Percentiles rank a stretch among this genome's conserved stretches.
Evolutionary conservation across 23 tunicate species (phyloP).

Genomic region (Trididemnum miniatum): DNA sequence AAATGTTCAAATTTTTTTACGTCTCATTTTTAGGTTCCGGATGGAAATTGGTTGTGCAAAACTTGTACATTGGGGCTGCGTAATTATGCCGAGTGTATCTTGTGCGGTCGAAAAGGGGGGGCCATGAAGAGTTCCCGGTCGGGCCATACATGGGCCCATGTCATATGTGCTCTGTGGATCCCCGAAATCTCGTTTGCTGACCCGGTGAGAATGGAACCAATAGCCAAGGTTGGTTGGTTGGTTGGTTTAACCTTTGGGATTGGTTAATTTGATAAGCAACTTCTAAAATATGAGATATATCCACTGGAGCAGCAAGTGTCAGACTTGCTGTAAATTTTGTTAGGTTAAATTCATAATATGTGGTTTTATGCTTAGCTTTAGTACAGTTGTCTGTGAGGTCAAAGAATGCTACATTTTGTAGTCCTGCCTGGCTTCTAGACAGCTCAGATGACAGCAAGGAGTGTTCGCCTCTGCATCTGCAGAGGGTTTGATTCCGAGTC

Average conservation of each 20-base stretch:
- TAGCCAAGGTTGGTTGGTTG: slow-evolving; percentile 49
- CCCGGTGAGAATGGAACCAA: slow-evolving; percentile 88
- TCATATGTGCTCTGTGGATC: slow-evolving; percentile 94
- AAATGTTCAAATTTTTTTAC: not conserved
- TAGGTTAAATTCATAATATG: too few species aligned
- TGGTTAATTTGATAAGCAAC: too few species aligned
- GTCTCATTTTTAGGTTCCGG: slow-evolving; percentile 53
- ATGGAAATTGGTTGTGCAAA: slow-evolving; percentile 80
- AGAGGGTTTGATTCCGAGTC: too few species aligned
- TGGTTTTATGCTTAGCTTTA: too few species aligned
- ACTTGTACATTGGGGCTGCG: slow-evolving; percentile 73
- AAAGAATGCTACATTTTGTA: too few species aligned
- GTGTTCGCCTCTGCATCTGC: too few species aligned
- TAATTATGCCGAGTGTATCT: slow-evolving; percentile 63
- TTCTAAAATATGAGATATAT: too few species aligned
- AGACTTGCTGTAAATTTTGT: too few species aligned
- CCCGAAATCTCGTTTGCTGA: slow-evolving; percentile 85
- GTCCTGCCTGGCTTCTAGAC: too few species aligned
- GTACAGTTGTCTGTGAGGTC: too few species aligned
- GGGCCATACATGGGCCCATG: slow-evolving; percentile 84
- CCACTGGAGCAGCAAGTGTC: too few species aligned
- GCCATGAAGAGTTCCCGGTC: slow-evolving; percentile 92
- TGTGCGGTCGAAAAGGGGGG: slow-evolving; percentile 78
- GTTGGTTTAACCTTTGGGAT: not conserved
- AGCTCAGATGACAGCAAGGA: too few species aligned